phyloP scores from a whole-genome alignment of 2,888 invertebrate genomes.

The Gymnocheta viridis region DNA sequence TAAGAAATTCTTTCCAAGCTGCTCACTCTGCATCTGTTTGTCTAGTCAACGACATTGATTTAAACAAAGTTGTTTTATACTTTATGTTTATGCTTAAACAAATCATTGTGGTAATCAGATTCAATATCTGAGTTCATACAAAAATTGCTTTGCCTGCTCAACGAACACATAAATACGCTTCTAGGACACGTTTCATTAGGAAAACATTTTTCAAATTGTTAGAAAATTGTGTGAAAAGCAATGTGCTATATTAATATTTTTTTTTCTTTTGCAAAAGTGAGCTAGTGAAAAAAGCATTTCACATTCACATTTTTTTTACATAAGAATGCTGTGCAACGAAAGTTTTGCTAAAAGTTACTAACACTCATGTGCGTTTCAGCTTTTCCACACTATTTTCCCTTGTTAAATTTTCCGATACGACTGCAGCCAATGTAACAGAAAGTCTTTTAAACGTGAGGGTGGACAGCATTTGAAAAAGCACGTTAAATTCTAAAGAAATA shows the following conservation, averaged over 20 bases:
- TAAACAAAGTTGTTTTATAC: background rate
- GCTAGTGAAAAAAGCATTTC: background rate
- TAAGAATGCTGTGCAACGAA: background rate
- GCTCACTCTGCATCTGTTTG: background rate
- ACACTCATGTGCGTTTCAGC: background rate
- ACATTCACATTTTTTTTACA: background rate
- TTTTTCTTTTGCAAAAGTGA: background rate
- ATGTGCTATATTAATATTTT: background rate
- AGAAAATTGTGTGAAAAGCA: no score
- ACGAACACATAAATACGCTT: background rate
- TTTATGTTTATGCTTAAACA: background rate
- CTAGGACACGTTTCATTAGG: background rate
- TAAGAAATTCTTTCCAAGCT: background rate
- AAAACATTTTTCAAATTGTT: background rate
- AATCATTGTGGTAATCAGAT: no score
- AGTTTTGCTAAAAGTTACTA: background rate
- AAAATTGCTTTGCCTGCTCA: background rate
- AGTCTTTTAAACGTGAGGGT: conserved; percentile 4
- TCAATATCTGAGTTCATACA: background rate
- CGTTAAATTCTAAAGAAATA: conserved; percentile 17
- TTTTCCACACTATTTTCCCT: background rate
- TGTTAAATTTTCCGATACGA: conserved; percentile 6
- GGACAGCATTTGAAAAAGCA: background rate
- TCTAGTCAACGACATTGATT: conserved; percentile 45
- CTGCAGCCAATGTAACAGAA: background rate